A percentile compares a stretch with the other conserved stretches of the same genome.
phyloP scores from a whole-genome alignment of 1,140 invertebrate genomes.

The Diploscapter pachys region DNA sequence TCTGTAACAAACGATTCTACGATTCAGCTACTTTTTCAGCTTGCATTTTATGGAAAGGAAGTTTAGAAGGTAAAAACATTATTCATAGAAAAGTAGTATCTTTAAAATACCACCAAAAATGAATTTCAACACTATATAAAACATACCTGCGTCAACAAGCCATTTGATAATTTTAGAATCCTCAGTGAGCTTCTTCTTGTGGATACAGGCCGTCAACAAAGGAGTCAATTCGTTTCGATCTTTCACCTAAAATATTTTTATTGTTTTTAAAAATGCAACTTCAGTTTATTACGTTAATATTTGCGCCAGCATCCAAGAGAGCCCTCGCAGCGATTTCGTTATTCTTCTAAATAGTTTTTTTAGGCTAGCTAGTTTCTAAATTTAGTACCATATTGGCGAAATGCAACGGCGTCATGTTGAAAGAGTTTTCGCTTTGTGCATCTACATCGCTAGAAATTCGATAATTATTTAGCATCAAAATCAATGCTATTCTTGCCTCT shows the following conservation, averaged over 20 bases:
- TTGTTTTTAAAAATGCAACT: too few relatives aligned
- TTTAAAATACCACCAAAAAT: too few relatives aligned
- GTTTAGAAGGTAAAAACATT: too few relatives aligned
- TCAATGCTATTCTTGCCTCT: conserved; percentile 7
- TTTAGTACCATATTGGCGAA: conserved; percentile 54
- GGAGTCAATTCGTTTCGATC: conserved; percentile 5
- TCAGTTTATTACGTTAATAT: neutral
- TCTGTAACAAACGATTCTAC: too few relatives aligned
- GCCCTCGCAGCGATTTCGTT: conserved; percentile 56
- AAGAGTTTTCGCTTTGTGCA: conserved; percentile 55
- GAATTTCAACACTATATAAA: too few relatives aligned
- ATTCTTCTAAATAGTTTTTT: conserved; percentile 36
- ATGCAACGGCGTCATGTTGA: conserved; percentile 60
- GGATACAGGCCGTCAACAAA: conserved; percentile 17
- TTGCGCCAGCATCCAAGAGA: conserved; percentile 54
- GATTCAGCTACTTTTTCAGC: too few relatives aligned
- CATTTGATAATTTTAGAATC: neutral
- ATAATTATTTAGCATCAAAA: neutral
- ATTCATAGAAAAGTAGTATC: too few relatives aligned
- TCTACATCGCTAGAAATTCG: neutral
- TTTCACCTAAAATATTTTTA: neutral
- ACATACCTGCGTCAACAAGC: too few relatives aligned
- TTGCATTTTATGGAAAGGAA: too few relatives aligned
- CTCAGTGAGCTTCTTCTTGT: conserved; percentile 11
- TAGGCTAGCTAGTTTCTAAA: too few relatives aligned